Conservation (phyloP, 2,113 vertebrate species). For the Myrmecophaga tridactyla region DNA sequence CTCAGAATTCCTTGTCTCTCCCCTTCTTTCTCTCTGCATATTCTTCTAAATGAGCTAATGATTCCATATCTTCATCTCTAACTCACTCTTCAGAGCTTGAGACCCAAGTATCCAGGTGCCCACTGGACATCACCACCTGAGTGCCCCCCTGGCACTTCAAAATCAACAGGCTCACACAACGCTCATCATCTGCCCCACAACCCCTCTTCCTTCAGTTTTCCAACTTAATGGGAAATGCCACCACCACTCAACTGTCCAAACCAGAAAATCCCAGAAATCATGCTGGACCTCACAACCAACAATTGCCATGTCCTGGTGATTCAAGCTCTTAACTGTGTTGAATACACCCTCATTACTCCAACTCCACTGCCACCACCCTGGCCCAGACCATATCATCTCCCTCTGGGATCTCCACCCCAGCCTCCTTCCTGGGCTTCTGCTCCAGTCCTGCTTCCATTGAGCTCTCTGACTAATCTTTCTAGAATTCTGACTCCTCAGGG, state of each 20-base stretch:
- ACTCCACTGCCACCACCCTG: neutral
- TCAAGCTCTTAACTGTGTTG: neutral
- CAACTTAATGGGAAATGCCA: neutral
- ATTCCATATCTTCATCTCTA: neutral
- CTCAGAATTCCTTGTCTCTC: neutral
- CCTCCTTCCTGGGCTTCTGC: neutral
- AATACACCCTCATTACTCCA: neutral
- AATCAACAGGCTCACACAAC: accelerated
- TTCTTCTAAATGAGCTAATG: neutral
- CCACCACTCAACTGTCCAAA: too few relatives aligned
- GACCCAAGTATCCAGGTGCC: neutral
- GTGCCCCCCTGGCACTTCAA: neutral
- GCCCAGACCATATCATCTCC: neutral
- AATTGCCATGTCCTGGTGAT: neutral
- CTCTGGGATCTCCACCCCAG: neutral
- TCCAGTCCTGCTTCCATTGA: neutral
- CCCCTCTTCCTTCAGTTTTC: neutral
- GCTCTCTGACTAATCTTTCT: neutral
- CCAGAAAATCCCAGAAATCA: neutral
- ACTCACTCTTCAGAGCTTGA: neutral
- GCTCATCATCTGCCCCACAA: too few relatives aligned
- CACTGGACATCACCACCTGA: accelerated
- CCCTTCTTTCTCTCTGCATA: neutral
- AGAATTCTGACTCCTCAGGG: neutral
- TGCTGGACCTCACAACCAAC: too few relatives aligned